Conservation (phyloP, 2,888 invertebrate species). For the Norana najaformis region DNA sequence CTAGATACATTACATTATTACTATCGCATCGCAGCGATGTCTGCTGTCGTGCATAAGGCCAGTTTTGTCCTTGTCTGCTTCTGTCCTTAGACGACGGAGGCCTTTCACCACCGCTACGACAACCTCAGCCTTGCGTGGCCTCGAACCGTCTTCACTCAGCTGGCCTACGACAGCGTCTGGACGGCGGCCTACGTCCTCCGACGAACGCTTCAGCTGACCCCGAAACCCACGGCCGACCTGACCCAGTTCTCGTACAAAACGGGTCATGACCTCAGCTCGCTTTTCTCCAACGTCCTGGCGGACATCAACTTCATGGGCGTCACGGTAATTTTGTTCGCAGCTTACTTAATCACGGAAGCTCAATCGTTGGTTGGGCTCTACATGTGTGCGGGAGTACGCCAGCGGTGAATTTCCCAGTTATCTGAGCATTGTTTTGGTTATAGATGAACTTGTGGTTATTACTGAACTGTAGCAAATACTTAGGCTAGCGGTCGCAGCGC, state of each 20-base stretch:
- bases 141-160: conserved; percentile 70
- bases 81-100: conserved; percentile 69
- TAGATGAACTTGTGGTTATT: too few relatives aligned
- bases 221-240: conserved; percentile 57
- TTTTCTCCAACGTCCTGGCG: conserved; percentile 74
- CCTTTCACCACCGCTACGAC: conserved; percentile 70
- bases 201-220: conserved; percentile 15
- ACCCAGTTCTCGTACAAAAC: conserved; percentile 74
- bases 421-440: too few relatives aligned
- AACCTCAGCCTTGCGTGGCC: conserved; percentile 54
- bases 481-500: too few relatives aligned
- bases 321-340: conserved; percentile 78
- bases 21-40: neutral
- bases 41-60: neutral
- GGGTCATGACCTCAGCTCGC: conserved; percentile 71
- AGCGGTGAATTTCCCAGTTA: too few relatives aligned
- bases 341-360: too few relatives aligned
- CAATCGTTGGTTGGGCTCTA: too few relatives aligned
- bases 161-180: conserved; percentile 89
- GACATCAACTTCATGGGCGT: conserved; percentile 79
- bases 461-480: too few relatives aligned
- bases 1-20: neutral
- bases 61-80: neutral
- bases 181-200: conserved; percentile 78
- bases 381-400: too few relatives aligned